Base-by-base conservation (phyloP, 2,888 invertebrate species). In the Microctonus aethiopoides region DNA sequence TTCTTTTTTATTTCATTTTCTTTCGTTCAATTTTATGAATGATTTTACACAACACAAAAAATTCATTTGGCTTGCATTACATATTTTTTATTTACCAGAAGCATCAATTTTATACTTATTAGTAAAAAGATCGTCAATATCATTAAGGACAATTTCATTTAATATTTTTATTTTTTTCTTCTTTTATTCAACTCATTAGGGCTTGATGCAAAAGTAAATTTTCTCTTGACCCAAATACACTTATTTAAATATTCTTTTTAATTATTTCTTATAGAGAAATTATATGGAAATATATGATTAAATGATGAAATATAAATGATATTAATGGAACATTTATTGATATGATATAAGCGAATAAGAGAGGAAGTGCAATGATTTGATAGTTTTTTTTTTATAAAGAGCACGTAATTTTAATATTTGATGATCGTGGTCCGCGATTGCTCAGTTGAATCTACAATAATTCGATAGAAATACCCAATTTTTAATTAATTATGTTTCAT, bases 121-220 rank as follows among this genome's bases (percentile, higher is more conserved):
- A 82, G 80, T 84, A 84, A 85, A 86, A 86, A 85, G 80, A 78
- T 83, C 75, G 76, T 81, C 79, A 69, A 73, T 77, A 78, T 79
- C 74, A 77, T 82, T 78, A 79, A 77, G 81, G 83, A 81, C 80
- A 79, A 75, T 80, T 79, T 80, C 77, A 78, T 76, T 81, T 79
- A 78, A 78, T 74, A 70, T 74, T 74, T 59, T 71, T 74, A 72
- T 76, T 74, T 78, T 78, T 80, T 76, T 77, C 76, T 80, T 20
- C 63, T 74, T 78, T 80, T 77, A 77, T 77, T 80, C 70, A 77
- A 74, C 73, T 78, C 67, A 64, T 74, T 68, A 74, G 75, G 80
- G 80, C 74, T 82, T 82, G 82, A 84, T 84, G 84, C 83, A 84
- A 82, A 79, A 83, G 83, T 81, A 77, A 74, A 59, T 61, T 52